Evolutionary conservation across 2,797 vertebrate species (phyloP).

Genomic region (Psittacula echo): DNA sequence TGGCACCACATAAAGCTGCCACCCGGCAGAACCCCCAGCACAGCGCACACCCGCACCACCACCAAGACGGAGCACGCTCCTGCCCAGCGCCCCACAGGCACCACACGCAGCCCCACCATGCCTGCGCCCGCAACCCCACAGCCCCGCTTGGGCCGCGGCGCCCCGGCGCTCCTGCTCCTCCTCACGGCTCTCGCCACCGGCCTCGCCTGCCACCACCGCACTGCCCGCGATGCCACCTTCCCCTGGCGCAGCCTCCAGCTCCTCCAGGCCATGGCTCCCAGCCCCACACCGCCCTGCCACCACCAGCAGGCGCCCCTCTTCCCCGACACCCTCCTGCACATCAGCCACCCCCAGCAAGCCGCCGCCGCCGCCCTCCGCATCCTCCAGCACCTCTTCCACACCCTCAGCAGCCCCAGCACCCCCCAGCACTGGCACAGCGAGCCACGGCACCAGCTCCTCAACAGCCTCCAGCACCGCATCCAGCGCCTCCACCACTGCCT

Average conservation of each 20-base stretch:
- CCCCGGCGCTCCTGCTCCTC: not conserved
- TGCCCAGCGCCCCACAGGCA: not conserved
- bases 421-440: not conserved
- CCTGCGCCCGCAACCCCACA: not conserved
- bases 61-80: not conserved
- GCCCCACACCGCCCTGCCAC: rapidly evolving
- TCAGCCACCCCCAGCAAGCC: not conserved
- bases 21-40: not conserved
- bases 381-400: not conserved
- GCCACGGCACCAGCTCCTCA: not conserved
- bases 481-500: too few species aligned
- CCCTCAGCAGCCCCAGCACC: rapidly evolving
- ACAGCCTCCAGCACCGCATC: not conserved
- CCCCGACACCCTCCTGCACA: not conserved
- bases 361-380: not conserved
- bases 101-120: not conserved
- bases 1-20: not conserved
- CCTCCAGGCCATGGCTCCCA: not conserved
- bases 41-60: not conserved
- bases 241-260: not conserved
- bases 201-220: not conserved
- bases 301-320: not conserved
- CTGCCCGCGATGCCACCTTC: rapidly evolving
- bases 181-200: rapidly evolving
- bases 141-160: rapidly evolving